Evolutionary conservation across 2,888 invertebrate species (phyloP), one percentile per base, ranked within the genome.

Genomic region (Aethes cnicana): DNA sequence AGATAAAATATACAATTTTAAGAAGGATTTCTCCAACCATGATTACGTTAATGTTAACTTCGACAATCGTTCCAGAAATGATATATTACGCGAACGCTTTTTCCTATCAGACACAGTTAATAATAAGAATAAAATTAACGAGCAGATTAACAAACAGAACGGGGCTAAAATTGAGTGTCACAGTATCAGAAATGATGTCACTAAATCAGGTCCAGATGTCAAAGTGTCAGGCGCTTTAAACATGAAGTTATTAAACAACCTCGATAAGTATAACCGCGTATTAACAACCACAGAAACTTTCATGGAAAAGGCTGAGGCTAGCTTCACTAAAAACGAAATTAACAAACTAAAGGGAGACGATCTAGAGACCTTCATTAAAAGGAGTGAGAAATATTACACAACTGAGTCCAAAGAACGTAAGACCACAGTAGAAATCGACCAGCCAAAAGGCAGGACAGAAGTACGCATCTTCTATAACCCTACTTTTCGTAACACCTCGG

Each of bases 401-500:
- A 81, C 69, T 4, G 86, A 84, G 49, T 63, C 66, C 0, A 67
- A 74, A 1, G 86, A 86, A 32, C 69, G 76, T 6, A 69, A 76
- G 1, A 86, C 82, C 0, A 78, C 74, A 0, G 73, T 85, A 0
- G 68, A 73, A n/a, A 53, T 79, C 1, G 77, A 82, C 43, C 75
- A 80, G 26, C 62, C 65, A 3, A 76, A 76, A 54, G 74, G 69
- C 0, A 79, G 83, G 53, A 90, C 90, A 0, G 87, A 90, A 56
- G 77, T 90, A 1, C 68, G 86, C 3, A 90, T 90, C 9, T 77
- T 89, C 11, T 90, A 90, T 44, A 90, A 90, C 54, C 90, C 90
- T 0, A 87, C 88, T 0, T 90, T 90, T 50, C 75, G 74, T 41
- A 63, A 76, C 0, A 78, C 81, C 0, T 70, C 73, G 0, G 64